Evolutionary conservation across 2,113 vertebrate genomes (phyloP).

Genomic region (Gadus chalcogrammus): DNA sequence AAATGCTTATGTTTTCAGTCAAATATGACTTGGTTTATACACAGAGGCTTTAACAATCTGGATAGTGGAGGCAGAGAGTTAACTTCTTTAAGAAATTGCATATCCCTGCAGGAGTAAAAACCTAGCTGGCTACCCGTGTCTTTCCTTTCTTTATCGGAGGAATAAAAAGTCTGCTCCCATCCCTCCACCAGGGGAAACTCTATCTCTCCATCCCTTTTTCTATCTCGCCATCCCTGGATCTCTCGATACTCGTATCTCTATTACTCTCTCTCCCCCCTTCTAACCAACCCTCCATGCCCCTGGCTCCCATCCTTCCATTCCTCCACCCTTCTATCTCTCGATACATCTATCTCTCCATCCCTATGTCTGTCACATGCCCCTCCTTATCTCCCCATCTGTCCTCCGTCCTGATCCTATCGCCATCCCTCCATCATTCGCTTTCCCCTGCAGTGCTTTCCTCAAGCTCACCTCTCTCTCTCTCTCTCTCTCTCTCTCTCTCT

Average conservation of each 20-base stretch:
- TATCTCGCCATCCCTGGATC: background rate
- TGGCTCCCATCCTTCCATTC: background rate
- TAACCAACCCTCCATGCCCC: background rate
- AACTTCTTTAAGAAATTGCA: too few species aligned
- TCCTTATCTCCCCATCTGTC: slow-evolving; percentile 16
- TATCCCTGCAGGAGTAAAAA: too few species aligned
- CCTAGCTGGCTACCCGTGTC: too few species aligned
- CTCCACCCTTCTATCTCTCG: slow-evolving; percentile 7
- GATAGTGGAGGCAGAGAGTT: too few species aligned
- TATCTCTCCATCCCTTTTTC: background rate
- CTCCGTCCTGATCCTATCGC: slow-evolving; percentile 33
- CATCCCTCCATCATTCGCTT: slow-evolving; percentile 41
- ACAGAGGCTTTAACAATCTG: too few species aligned
- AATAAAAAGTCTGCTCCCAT: background rate
- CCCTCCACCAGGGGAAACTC: background rate
- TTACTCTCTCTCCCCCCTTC: background rate
- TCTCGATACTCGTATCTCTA: background rate
- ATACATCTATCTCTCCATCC: background rate
- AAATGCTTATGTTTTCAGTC: too few species aligned
- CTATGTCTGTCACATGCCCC: background rate
- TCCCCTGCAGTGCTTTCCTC: slow-evolving; percentile 41
- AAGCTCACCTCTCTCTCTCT: slow-evolving; percentile 23
- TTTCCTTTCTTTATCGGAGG: background rate
- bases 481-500: background rate
- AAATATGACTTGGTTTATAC: too few species aligned